phyloP scores from a whole-genome alignment of 2,113 vertebrate genomes.

The Paramisgurnus dabryanus region DNA sequence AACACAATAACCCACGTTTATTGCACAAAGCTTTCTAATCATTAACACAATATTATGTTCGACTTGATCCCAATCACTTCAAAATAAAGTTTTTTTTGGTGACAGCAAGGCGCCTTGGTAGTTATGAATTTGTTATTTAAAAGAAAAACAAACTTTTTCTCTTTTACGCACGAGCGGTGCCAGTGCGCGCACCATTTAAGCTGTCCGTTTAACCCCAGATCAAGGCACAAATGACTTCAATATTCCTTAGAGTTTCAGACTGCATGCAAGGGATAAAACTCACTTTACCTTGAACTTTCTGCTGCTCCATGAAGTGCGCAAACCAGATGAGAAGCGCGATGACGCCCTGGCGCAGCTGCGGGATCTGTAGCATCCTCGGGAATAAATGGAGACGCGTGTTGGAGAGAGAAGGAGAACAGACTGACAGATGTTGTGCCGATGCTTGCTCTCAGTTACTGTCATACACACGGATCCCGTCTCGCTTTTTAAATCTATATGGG shows the following conservation, averaged over 20 bases:
- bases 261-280: background rate
- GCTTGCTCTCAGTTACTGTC: slow-evolving; percentile 85
- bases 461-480: slow-evolving; percentile 82
- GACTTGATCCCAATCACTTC: background rate
- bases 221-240: background rate
- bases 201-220: background rate
- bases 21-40: background rate
- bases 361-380: slow-evolving; percentile 80
- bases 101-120: background rate
- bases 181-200: background rate
- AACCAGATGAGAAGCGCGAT: slow-evolving; percentile 80
- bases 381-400: slow-evolving; percentile 29
- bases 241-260: background rate
- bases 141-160: background rate
- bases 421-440: slow-evolving; percentile 63
- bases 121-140: too few relatives aligned
- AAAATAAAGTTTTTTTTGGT: background rate
- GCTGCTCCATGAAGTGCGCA: slow-evolving; percentile 83
- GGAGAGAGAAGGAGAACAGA: slow-evolving; percentile 18
- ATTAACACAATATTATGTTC: background rate
- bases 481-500: slow-evolving; percentile 91
- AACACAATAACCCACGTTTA: background rate
- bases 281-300: slow-evolving; percentile 82
- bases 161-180: background rate
- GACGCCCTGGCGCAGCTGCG: slow-evolving; percentile 75